Base-by-base conservation (phyloP, 2,888 invertebrate species). In the Cheilosia urbana region DNA sequence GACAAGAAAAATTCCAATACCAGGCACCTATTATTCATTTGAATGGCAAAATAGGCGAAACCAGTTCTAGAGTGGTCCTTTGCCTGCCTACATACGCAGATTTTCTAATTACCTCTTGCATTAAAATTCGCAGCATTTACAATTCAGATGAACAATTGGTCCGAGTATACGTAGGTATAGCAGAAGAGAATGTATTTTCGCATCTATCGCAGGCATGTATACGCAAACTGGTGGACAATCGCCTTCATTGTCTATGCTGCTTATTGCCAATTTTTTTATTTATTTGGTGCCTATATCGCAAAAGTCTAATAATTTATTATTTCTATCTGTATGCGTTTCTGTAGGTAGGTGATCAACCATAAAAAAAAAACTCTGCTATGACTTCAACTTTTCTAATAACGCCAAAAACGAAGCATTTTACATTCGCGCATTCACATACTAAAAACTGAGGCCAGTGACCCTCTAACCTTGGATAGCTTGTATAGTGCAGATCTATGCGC, bases 381-480 rank as follows among this genome's bases (percentile, higher is more conserved):
- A 57, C 15, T 71, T 51, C 21, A 65, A 63, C 60, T 34, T 30
- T 69, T 42, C 42, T 51, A 68, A 55, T 27, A 69, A 80, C 57
- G 47, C 71, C 80, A 62, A 60, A 42, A 80, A 66, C 53, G 53
- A 72, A 42, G 58, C 60, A 71, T 72, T 76, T 76, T 47, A 66
- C 65, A 66, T 80, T 75, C 65, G 76, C 81, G 76, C 81, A 85
- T 81, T 68, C 65, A 51, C 58, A 76, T 69, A 71, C 21, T 40
- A 62, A 62, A 19, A 57, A 76, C 55, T 68, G 76, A 90, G 90
- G 91, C 90, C 91, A 91, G 90, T 91, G 91, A 91, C 90, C 91
- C 90, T 89, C 89, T 90, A 91, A 91, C 91, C 91, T 91, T 91
- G 91, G 90, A 91, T 87, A 91, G 87, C 77, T 89, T 88, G 87